phyloP scores from a whole-genome alignment of 1,140 invertebrate genomes.

The Venturia canescens region DNA sequence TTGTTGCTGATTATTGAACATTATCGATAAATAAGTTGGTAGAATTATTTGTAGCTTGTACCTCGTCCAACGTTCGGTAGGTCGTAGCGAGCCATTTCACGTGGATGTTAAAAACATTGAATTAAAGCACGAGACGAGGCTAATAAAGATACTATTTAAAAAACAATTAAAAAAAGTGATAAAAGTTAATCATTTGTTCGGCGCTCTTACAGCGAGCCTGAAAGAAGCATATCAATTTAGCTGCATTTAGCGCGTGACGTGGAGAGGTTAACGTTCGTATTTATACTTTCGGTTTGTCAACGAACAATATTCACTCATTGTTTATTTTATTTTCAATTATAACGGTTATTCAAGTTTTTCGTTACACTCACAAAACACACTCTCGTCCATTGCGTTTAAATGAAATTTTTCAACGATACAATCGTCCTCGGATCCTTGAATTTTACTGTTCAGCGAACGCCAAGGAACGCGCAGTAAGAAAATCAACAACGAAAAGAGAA shows the following conservation, averaged over 20 bases:
- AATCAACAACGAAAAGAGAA: slow-evolving; percentile 11
- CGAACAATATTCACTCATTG: background rate
- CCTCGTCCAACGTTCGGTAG: slow-evolving; percentile 57
- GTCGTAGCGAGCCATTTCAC: slow-evolving; percentile 37
- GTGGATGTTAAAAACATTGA: background rate
- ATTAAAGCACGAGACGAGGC: background rate
- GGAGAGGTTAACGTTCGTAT: background rate
- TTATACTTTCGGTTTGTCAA: slow-evolving; percentile 4
- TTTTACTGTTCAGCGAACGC: background rate
- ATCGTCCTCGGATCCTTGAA: background rate
- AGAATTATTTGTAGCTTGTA: slow-evolving; percentile 40
- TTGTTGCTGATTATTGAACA: slow-evolving; percentile 30
- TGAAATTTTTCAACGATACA: too few relatives aligned
- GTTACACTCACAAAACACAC: too few relatives aligned
- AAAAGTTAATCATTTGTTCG: slow-evolving; percentile 15
- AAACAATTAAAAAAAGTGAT: slow-evolving; percentile 11
- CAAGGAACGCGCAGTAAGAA: background rate
- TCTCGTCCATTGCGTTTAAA: too few relatives aligned
- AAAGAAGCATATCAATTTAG: slow-evolving; percentile 54
- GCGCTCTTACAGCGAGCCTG: slow-evolving; percentile 1
- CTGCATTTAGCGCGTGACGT: slow-evolving; percentile 22
- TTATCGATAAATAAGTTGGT: slow-evolving; percentile 39
- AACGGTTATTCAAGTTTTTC: too few relatives aligned
- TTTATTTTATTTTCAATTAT: slow-evolving; percentile 20
- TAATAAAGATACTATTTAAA: too few relatives aligned